Conservation (phyloP, 2,113 vertebrate species). For the Hemibagrus wyckioides region DNA sequence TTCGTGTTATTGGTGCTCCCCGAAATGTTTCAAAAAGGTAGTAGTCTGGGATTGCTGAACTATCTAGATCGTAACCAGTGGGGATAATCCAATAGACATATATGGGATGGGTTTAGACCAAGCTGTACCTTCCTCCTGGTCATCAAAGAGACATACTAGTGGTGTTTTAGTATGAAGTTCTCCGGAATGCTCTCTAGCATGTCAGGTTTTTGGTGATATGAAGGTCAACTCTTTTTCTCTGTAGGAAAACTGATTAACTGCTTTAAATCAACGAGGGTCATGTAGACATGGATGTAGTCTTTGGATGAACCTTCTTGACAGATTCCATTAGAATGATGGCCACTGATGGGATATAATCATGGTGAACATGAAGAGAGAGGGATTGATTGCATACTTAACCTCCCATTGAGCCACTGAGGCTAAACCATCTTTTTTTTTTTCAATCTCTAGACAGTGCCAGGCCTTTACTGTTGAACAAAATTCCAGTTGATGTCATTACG, state of each 20-base stretch:
- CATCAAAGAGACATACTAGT: no score
- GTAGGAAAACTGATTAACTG: neutral
- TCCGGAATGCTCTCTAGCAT: neutral
- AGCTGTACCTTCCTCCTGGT: no score
- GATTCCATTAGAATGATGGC: neutral
- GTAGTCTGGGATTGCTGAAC: neutral
- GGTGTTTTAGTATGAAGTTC: neutral
- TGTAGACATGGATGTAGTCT: neutral
- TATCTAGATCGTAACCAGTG: neutral
- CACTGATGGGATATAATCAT: neutral
- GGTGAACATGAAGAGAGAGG: neutral
- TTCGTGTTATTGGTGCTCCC: neutral
- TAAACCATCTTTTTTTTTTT: neutral
- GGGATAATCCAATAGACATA: neutral
- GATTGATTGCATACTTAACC: neutral
- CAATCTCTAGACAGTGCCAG: neutral
- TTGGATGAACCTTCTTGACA: neutral
- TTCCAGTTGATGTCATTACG: neutral
- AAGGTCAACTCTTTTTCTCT: conserved; percentile 4
- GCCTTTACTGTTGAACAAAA: neutral
- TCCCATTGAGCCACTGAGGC: neutral
- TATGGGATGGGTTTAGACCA: no score
- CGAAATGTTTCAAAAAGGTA: neutral
- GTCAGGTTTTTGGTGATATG: neutral
- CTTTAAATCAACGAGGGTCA: neutral